phyloP scores from a whole-genome alignment of 2,797 vertebrate species.

The Enteromius fasciolatus region DNA sequence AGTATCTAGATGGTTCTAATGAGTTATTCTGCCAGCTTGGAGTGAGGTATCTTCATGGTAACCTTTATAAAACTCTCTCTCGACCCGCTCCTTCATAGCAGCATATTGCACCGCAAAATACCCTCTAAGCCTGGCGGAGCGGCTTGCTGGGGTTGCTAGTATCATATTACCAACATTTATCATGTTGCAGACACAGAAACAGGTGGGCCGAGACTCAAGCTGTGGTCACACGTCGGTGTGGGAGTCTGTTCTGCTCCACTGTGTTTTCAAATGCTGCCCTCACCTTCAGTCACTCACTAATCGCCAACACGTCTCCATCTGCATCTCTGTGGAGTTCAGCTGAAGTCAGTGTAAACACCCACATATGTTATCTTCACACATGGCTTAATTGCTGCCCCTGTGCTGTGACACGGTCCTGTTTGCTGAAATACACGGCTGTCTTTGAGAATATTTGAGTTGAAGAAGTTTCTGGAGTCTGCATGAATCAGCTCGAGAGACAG shows the following conservation, averaged over 20 bases:
- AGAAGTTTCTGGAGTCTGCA: background rate
- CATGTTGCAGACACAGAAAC: slow-evolving; percentile 67
- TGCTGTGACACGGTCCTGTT: slow-evolving; percentile 6
- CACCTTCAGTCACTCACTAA: slow-evolving; percentile 30
- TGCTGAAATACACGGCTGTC: slow-evolving; percentile 13
- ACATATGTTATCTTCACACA: slow-evolving; percentile 32
- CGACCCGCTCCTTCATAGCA: background rate
- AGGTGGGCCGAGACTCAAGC: slow-evolving; percentile 22
- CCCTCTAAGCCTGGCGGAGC: slow-evolving; percentile 22
- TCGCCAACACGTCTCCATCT: slow-evolving; percentile 30
- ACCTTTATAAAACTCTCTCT: background rate
- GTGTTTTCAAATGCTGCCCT: slow-evolving; percentile 13
- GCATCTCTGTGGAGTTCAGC: slow-evolving; percentile 24
- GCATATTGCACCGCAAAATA: background rate
- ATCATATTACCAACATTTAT: slow-evolving; percentile 75
- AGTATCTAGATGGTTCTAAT: slow-evolving; percentile 1
- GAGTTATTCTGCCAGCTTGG: background rate
- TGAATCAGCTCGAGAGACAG: background rate
- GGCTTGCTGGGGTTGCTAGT: slow-evolving; percentile 64
- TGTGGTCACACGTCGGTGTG: slow-evolving; percentile 29
- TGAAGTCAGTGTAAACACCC: slow-evolving; percentile 27
- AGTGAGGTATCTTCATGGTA: background rate
- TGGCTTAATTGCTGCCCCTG: slow-evolving; percentile 23
- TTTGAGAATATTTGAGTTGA: background rate
- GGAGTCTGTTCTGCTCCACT: slow-evolving; percentile 22